Evolutionary conservation across 1,140 invertebrate species (phyloP).

Genomic region (Physella acuta): DNA sequence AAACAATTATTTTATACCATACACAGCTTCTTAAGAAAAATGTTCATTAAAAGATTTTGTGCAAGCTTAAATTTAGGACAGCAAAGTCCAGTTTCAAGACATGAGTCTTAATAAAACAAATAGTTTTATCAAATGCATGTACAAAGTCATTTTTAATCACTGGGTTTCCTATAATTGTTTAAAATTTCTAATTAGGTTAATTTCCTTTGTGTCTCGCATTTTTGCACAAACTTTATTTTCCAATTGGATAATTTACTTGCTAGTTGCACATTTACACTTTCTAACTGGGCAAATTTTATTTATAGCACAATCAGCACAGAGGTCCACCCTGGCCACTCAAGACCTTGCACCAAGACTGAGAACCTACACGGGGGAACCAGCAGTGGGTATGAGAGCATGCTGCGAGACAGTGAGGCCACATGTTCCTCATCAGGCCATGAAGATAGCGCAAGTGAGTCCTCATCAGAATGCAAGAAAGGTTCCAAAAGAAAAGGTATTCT

Average conservation of each 20-base stretch:
- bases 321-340: constrained; percentile 47
- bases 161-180: too few species aligned
- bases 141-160: too few species aligned
- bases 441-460: constrained; percentile 56
- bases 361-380: constrained; percentile 65
- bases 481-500: constrained; percentile 48
- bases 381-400: constrained; percentile 86
- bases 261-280: background rate
- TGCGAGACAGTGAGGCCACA: constrained; percentile 70
- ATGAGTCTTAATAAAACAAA: too few species aligned
- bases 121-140: too few species aligned
- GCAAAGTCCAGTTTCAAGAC: too few species aligned
- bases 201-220: background rate
- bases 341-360: constrained; percentile 43
- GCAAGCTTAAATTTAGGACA: too few species aligned
- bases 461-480: constrained; percentile 50
- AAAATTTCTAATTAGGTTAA: too few species aligned
- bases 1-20: too few species aligned
- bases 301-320: constrained; percentile 37
- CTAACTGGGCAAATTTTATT: too few species aligned
- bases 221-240: background rate
- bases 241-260: background rate
- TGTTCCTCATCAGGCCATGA: constrained; percentile 63
- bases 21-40: too few species aligned
- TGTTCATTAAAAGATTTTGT: too few species aligned